phyloP scores from a whole-genome alignment of 2,888 invertebrate species.

The Pyrocoelia pectoralis region DNA sequence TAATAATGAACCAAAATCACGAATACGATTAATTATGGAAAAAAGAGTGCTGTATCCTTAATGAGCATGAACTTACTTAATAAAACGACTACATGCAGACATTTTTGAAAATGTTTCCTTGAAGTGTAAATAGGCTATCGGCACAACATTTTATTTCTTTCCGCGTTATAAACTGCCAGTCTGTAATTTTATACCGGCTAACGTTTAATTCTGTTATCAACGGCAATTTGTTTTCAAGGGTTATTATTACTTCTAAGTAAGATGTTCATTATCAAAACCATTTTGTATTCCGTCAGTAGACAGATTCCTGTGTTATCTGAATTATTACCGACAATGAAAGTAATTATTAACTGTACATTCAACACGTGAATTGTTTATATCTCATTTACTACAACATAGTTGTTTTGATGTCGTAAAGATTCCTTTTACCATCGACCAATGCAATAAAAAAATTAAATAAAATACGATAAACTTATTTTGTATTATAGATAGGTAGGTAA shows the following conservation, averaged over 20 bases:
- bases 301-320: not conserved
- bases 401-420: not conserved
- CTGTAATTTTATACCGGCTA: not conserved
- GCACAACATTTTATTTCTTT: no score
- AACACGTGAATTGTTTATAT: constrained; percentile 1
- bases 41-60: not conserved
- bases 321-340: not conserved
- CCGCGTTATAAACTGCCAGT: not conserved
- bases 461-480: no score
- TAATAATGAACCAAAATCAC: not conserved
- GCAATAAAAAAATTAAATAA: no score
- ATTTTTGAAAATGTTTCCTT: no score
- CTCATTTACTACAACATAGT: not conserved
- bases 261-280: not conserved
- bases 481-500: no score
- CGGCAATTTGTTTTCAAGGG: not conserved
- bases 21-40: not conserved
- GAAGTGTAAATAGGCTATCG: no score
- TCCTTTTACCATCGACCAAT: not conserved
- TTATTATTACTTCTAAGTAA: constrained; percentile 1
- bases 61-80: no score
- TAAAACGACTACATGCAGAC: no score
- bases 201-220: constrained; percentile 1
- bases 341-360: not conserved
- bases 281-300: not conserved